Evolutionary conservation across 2,113 vertebrate genomes (phyloP), one percentile per base, ranked within the genome.

Genomic region (Elanoides forficatus): DNA sequence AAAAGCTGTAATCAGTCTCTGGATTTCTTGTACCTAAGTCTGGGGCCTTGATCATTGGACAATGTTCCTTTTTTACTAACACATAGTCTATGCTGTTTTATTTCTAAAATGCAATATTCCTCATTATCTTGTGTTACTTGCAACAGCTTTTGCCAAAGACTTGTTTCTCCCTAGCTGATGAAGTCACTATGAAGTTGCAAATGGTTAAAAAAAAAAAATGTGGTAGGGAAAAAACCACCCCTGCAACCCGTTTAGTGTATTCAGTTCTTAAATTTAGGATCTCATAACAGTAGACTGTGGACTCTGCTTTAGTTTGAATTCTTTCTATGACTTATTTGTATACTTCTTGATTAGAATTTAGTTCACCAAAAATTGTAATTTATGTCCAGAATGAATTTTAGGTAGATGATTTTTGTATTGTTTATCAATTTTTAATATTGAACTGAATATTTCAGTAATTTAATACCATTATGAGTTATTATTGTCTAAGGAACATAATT

Each of bases 161-260:
- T 32, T 67, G 22, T 47, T 84, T 73, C 22, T 60, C 20, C 9
- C 10, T 53, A 47, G 6, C 15, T 86, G 76, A 62, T 45, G 4
- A 67, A 43, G 15, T 42, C 34, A 40, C 13, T 56, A 26, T 72
- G n/a, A 72, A 87, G 86, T 38, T 83, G 12, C 9, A 79, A 72
- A 56, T 40, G 11, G 23, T 42, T 63, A 8, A 55, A 6, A 59
- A 80, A 79, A 62, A 34, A n/a, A 15, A 23, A 42, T 5, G 4
- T 3, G 3, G 13, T 40, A 23, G 18, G 62, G 22, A 11, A 22
- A 42, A 60, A 48, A 56, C 22, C 5, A 1, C 1, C 1, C 7
- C 17, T 59, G 26, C 15, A 90, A 68, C 9, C 5, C 10, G 38
- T 71, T 53, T 42, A 63, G 7, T 60, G 21, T 30, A 43, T 42